Conservation (phyloP, 2,797 vertebrate genomes). For the Otolemur crassicaudatus region DNA sequence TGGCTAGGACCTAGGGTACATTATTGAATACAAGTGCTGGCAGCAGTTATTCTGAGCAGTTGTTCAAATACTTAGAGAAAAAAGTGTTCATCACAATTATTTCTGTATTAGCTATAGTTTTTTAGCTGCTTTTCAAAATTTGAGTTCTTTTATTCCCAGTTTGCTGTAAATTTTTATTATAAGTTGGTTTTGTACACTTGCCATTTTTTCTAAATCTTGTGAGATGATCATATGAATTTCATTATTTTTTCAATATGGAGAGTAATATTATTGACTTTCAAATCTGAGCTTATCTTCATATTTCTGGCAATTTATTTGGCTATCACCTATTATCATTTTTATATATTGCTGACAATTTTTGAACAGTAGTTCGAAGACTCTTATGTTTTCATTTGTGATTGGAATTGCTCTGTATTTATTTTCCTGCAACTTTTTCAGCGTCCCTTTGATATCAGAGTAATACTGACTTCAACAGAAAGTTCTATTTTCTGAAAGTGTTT, state of each 20-base stretch:
- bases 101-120: background rate
- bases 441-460: conserved; percentile 7
- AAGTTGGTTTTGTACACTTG: background rate
- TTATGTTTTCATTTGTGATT: background rate
- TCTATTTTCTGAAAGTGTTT: background rate
- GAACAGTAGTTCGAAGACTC: background rate
- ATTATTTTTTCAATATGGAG: background rate
- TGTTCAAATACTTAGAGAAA: background rate
- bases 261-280: background rate
- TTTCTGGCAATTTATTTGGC: background rate
- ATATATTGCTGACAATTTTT: background rate
- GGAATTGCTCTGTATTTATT: background rate
- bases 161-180: background rate
- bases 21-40: background rate
- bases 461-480: background rate
- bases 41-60: background rate
- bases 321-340: background rate
- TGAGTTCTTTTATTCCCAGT: background rate
- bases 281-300: background rate
- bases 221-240: background rate
- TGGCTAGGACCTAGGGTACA: background rate
- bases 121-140: background rate
- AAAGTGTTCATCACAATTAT: background rate
- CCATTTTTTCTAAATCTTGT: background rate
- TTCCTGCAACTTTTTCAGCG: background rate